Evolutionary conservation across 2,797 vertebrate genomes (phyloP), one percentile per base, ranked within the genome.

Genomic region (Thripadectes ignobilis): DNA sequence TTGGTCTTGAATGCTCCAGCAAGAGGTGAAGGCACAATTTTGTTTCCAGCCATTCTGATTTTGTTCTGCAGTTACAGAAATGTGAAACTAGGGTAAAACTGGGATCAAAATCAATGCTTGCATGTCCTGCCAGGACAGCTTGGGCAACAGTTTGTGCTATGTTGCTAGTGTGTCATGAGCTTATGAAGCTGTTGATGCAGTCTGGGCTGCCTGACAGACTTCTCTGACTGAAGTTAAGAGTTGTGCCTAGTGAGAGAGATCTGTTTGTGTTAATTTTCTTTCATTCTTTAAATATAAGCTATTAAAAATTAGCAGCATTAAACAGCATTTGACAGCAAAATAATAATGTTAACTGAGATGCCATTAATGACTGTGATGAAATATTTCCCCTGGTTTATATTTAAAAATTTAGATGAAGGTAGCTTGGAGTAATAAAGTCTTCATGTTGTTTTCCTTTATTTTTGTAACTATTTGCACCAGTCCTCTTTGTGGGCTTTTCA

Each of bases 161-260:
- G 82, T 55, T 95, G 69, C 82, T 94, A 55, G 46, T 92, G 87
- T 94, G 87, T 94, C 68, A 75, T 82, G 82, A 91, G 89, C 82
- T 95, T 90, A 55, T 66, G 79, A 88, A 85, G 85, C 88, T 93
- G 73, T 94, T 91, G 91, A 91, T 88, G 79, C 59, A 88, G 78
- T 93, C 66, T 89, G 89, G 95, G 87, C 96, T 94, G 92, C 85
- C 69, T 18, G 11, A 80, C 89, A 94, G 78, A 68, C 78, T 85
- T 75, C 54, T 73, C 16, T 66, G 62, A 81, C 69, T 72, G 58
- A 87, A 82, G 45, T 84, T 52, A 39, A 39, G 74, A 67, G 27
- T 36, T 80, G 65, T 69, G 45, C 62, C 54, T 83, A 54, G 74
- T 2, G 4, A 87, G 61, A 59, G 68, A 75, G 7, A 51, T 89